A percentile compares a stretch with the other conserved stretches of the same genome.
phyloP scores from a whole-genome alignment of 2,888 invertebrate species.

The Nemotelus pantherinus region DNA sequence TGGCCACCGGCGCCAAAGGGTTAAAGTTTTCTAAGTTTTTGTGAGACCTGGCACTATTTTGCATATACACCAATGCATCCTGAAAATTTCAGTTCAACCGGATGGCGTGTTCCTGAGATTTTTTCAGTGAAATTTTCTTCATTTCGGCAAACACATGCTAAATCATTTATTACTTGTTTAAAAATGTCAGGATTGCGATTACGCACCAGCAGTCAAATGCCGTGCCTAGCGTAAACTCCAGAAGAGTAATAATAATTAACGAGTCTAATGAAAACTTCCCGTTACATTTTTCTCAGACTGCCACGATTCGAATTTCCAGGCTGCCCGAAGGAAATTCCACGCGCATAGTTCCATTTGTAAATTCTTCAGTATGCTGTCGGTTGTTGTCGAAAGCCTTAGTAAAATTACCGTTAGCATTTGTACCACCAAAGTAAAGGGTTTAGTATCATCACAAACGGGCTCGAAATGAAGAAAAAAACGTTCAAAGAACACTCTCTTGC shows the following conservation, averaged over 20 bases:
- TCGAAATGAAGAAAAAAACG: too few species aligned
- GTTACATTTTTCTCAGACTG: background rate
- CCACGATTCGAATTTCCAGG: background rate
- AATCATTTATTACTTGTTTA: background rate
- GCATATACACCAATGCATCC: too few species aligned
- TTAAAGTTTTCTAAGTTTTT: too few species aligned
- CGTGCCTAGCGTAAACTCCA: background rate
- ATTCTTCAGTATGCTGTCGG: background rate
- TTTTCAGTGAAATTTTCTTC: too few species aligned
- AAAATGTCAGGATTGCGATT: background rate
- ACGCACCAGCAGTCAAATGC: background rate
- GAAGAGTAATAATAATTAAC: background rate
- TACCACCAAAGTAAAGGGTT: background rate
- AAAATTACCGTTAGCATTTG: background rate
- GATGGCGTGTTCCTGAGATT: too few species aligned
- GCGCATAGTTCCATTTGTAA: background rate
- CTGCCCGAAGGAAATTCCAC: background rate
- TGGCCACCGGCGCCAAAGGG: too few species aligned
- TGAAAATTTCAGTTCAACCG: too few species aligned
- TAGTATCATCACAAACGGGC: too few species aligned
- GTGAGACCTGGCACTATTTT: too few species aligned
- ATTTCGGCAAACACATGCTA: background rate
- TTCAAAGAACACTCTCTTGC: too few species aligned
- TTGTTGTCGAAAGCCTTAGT: background rate
- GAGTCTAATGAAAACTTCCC: background rate